Conservation (phyloP, 2,888 invertebrate species). For the Spialia ferax region DNA sequence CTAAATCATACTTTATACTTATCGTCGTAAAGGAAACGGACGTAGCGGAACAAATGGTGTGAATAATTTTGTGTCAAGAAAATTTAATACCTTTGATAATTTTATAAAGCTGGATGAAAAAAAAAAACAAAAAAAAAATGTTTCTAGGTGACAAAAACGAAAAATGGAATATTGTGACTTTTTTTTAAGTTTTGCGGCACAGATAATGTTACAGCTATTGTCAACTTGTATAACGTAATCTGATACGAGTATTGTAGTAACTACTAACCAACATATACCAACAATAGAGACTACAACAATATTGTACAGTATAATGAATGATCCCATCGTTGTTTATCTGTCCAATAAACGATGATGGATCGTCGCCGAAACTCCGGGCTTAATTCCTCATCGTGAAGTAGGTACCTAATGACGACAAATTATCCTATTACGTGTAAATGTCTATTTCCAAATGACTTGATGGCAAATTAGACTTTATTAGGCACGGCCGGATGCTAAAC, state of each 20-base stretch:
- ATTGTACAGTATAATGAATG: too few relatives aligned
- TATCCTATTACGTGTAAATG: conserved; percentile 60
- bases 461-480: conserved; percentile 49
- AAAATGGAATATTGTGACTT: too few relatives aligned
- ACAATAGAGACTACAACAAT: too few relatives aligned
- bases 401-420: conserved; percentile 73
- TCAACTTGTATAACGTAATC: too few relatives aligned
- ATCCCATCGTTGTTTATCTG: conserved; percentile 52
- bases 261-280: neutral
- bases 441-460: conserved; percentile 49
- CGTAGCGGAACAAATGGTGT: neutral
- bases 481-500: conserved; percentile 43
- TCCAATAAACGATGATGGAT: conserved; percentile 63
- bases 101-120: too few relatives aligned
- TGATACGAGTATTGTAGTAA: too few relatives aligned
- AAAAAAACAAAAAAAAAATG: too few relatives aligned
- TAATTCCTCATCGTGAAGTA: conserved; percentile 62
- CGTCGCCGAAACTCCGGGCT: conserved; percentile 57
- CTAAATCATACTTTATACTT: neutral
- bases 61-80: neutral
- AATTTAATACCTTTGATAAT: neutral
- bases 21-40: conserved; percentile 1
- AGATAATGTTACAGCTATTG: too few relatives aligned
- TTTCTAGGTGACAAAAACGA: too few relatives aligned
- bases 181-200: too few relatives aligned